Conservation (phyloP, 2,888 invertebrate genomes). For the Troglohyphantes excavatus region DNA sequence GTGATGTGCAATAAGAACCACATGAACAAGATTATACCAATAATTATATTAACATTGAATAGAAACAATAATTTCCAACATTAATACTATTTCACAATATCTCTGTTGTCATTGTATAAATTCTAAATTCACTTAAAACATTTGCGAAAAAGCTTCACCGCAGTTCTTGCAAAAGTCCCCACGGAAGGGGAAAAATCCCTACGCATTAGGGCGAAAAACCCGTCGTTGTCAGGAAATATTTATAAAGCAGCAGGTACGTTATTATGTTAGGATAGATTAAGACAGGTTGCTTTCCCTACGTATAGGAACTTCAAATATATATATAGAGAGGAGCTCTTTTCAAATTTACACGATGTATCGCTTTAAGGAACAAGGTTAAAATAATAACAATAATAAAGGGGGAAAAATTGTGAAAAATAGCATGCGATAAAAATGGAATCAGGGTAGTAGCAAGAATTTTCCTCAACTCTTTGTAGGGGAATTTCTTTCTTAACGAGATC, state of each 20-base stretch:
- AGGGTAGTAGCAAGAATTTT: constrained; percentile 24
- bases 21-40: too few species aligned
- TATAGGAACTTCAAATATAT: constrained; percentile 45
- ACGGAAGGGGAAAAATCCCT: constrained; percentile 57
- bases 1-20: too few species aligned
- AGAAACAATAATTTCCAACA: too few species aligned
- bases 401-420: constrained; percentile 60
- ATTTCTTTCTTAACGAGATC: constrained; percentile 48
- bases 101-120: too few species aligned
- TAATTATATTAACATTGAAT: too few species aligned
- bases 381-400: constrained; percentile 41
- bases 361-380: constrained; percentile 49
- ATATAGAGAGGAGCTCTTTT: constrained; percentile 36
- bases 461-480: constrained; percentile 18
- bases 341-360: constrained; percentile 69
- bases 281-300: constrained; percentile 55
- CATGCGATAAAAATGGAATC: constrained; percentile 59
- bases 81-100: too few species aligned
- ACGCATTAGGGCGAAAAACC: constrained; percentile 27
- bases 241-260: constrained; percentile 64
- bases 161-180: constrained; percentile 8
- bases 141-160: neutral
- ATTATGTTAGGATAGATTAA: constrained; percentile 77
- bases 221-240: constrained; percentile 64
- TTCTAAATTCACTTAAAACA: neutral